These are phyloP conservation scores for Camponotus vicinus DNA, from an alignment of 1,140 invertebrate genomes.

Conservation along the genomic window DNA sequence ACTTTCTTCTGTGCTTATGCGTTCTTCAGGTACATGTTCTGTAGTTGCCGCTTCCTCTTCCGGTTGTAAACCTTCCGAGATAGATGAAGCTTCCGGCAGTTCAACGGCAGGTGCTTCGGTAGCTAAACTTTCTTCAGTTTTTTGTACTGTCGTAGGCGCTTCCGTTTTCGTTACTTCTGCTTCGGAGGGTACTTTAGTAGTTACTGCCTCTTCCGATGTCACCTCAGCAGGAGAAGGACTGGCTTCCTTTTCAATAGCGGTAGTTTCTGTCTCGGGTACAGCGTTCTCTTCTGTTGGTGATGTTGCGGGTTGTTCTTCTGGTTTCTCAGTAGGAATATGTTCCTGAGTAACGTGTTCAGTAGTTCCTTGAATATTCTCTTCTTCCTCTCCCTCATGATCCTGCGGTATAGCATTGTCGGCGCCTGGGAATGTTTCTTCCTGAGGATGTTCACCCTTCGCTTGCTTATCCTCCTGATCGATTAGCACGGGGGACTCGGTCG, in stretches of 20 bases:
- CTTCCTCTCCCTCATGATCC: constrained; percentile 57
- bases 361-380: neutral
- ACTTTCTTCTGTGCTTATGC: constrained; percentile 51
- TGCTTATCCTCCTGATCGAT: constrained; percentile 81
- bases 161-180: constrained; percentile 14
- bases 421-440: constrained; percentile 79
- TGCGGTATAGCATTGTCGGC: constrained; percentile 81
- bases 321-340: constrained; percentile 50
- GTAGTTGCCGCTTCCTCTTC: constrained; percentile 31
- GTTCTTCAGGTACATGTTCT: constrained; percentile 30
- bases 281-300: neutral
- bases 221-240: neutral
- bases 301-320: constrained; percentile 48
- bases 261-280: constrained; percentile 23
- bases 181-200: constrained; percentile 45
- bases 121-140: constrained; percentile 51
- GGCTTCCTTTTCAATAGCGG: neutral
- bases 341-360: constrained; percentile 50
- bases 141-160: constrained; percentile 46
- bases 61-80: neutral
- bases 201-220: constrained; percentile 23
- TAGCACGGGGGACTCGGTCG: constrained; percentile 3
- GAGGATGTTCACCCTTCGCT: constrained; percentile 66
- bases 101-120: constrained; percentile 44
- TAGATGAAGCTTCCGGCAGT: constrained; percentile 50